Evolutionary conservation across 2,888 invertebrate genomes (phyloP), one percentile per base, ranked within the genome.

Genomic region (Plagodis pulveraria): DNA sequence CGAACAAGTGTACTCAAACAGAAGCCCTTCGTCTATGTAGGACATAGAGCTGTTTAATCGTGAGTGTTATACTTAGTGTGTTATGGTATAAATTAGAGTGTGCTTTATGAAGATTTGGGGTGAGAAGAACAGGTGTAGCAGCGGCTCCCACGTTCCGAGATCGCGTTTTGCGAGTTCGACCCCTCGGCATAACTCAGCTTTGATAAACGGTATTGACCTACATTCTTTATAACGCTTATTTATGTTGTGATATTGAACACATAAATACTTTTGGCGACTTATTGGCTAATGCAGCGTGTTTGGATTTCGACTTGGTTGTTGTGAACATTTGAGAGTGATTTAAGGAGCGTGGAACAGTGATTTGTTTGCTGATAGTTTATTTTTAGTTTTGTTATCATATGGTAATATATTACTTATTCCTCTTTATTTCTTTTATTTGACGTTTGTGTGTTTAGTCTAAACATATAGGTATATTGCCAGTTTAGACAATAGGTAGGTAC

Each of bases 61-160:
- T 66, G 34, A 11, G 47, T 52, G 49, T 59, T 63, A 62, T 50
- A 2, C 7, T 45, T 41, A 34, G n/a, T 22, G 43, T 5, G n/a
- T 52, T 63, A 65, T 40, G 49, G 57, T 66, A 55, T 65, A 58
- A 56, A 70, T 66, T 73, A 36, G 36, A 44, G 6, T 51, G 34
- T 50, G 41, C 11, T 56, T 51, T 52, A 12, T 42, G 46, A 49
- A 58, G 43, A 69, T 75, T 77, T 73, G 74, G 80, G 80, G 80
- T 72, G 67, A 59, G 65, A 64, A 63, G 72, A 71, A 80, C 81
- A 82, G 81, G 81, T 81, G 82, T 66, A 72, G 68, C 54, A 49
- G 56, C 55, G 63, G 75, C 69, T 73, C 76, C 73, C 77, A 76
- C 76, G 74, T 70, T 76, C 65, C 70, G 67, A 69, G 72, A 68